phyloP scores from a whole-genome alignment of 2,797 vertebrate species.

The Silurus lanzhouensis region DNA sequence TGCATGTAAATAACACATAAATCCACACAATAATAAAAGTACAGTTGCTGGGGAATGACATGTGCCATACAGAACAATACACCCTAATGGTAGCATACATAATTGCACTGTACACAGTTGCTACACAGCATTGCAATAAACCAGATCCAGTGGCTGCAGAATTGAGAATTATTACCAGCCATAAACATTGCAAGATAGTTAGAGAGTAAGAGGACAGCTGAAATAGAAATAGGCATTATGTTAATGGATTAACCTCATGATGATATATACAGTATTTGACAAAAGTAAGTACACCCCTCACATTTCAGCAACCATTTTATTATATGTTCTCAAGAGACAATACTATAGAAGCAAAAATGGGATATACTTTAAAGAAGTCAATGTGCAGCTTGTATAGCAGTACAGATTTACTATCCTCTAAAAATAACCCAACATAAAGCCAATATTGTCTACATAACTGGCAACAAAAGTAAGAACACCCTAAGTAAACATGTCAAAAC shows the following conservation, averaged over 20 bases:
- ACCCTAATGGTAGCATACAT: not conserved
- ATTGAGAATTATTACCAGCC: not conserved
- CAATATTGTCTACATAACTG: no score
- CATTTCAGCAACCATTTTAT: no score
- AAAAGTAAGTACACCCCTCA: no score
- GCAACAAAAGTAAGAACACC: no score
- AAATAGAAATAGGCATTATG: not conserved
- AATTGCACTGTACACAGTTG: not conserved
- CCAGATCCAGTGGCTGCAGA: not conserved
- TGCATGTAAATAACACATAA: not conserved
- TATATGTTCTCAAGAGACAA: no score
- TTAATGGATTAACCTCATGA: not conserved
- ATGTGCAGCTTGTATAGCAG: no score
- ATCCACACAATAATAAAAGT: not conserved
- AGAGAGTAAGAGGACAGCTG: not conserved
- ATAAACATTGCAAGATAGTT: not conserved
- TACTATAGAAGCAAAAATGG: no score
- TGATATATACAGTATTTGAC: no score
- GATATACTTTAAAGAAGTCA: no score
- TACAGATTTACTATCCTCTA: no score
- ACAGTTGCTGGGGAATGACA: not conserved
- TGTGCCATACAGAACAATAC: not conserved
- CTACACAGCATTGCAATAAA: not conserved
- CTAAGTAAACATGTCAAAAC: no score
- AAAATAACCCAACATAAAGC: no score